phyloP scores from a whole-genome alignment of 2,888 invertebrate species.

The Philereme transversata region DNA sequence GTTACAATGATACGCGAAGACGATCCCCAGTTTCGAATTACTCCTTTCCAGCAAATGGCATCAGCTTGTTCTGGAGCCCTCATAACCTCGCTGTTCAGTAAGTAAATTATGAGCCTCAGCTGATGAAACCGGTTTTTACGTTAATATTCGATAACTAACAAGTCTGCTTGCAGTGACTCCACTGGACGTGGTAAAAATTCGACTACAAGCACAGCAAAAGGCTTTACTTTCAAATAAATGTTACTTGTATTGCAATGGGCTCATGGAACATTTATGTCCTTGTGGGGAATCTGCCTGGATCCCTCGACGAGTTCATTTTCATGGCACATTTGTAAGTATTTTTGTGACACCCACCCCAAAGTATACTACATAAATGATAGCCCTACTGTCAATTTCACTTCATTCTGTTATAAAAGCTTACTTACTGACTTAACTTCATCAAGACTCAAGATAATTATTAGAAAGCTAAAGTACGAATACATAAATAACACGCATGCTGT shows the following conservation, averaged over 20 bases:
- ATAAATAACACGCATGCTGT: too few relatives aligned
- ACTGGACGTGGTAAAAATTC: slow-evolving; percentile 99
- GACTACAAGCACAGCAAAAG: slow-evolving; percentile 97
- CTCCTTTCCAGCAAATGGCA: slow-evolving; percentile 91
- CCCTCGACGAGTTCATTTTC: slow-evolving; percentile 88
- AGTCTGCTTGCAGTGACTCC: slow-evolving; percentile 92
- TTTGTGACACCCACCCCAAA: too few relatives aligned
- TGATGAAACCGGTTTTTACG: slow-evolving; percentile 1
- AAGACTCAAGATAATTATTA: too few relatives aligned
- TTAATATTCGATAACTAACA: neutral
- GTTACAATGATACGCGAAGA: slow-evolving; percentile 82
- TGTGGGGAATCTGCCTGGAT: slow-evolving; percentile 89
- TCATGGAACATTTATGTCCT: slow-evolving; percentile 98
- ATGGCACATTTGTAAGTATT: slow-evolving; percentile 87
- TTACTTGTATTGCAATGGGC: slow-evolving; percentile 98
- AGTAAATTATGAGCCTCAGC: slow-evolving; percentile 49
- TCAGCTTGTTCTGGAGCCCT: slow-evolving; percentile 95
- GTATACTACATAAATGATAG: too few relatives aligned
- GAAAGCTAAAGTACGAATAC: too few relatives aligned
- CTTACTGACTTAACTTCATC: too few relatives aligned
- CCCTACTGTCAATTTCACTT: too few relatives aligned
- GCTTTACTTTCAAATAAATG: slow-evolving; percentile 92
- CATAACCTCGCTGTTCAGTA: slow-evolving; percentile 94
- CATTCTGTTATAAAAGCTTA: too few relatives aligned
- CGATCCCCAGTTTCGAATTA: slow-evolving; percentile 90